A percentile compares a stretch with the other conserved stretches of the same genome.
Conservation (phyloP, 2,113 vertebrate genomes). For the Vireo altiloquus region DNA sequence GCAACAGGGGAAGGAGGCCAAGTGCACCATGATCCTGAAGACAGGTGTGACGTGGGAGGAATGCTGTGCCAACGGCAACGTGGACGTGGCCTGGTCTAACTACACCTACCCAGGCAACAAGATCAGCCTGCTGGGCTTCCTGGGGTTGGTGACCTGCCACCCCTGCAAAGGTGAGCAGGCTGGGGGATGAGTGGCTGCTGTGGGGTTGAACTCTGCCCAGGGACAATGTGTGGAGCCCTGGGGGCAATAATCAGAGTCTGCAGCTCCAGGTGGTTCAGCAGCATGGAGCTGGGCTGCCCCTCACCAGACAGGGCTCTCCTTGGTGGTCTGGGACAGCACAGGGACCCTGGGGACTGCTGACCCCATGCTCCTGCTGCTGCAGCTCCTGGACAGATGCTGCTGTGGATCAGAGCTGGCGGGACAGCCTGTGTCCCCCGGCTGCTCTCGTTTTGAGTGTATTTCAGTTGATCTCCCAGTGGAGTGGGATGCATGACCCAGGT, state of each 20-base stretch:
- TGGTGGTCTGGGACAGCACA: neutral
- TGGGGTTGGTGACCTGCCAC: slow-evolving; percentile 90
- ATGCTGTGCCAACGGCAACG: slow-evolving; percentile 84
- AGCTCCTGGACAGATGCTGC: neutral
- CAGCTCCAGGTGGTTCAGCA: neutral
- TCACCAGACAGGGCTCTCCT: neutral
- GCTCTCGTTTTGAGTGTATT: neutral
- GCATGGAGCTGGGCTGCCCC: neutral
- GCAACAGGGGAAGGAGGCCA: slow-evolving; percentile 85
- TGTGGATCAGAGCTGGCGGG: neutral
- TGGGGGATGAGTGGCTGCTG: neutral
- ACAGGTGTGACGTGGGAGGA: slow-evolving; percentile 86
- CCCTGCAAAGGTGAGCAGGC: slow-evolving; percentile 89
- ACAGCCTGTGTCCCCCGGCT: neutral
- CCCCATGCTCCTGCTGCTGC: neutral
- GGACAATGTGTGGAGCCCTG: neutral
- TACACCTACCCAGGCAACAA: slow-evolving; percentile 89
- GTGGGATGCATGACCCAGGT: neutral
- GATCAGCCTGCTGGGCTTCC: slow-evolving; percentile 89
- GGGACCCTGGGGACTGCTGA: neutral
- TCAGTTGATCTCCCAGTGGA: neutral
- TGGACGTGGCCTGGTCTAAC: slow-evolving; percentile 94
- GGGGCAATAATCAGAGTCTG: neutral
- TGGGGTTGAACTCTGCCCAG: neutral
- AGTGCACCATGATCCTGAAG: slow-evolving; percentile 91